phyloP scores from a whole-genome alignment of 2,797 vertebrate genomes.

The Thunnus albacares region DNA sequence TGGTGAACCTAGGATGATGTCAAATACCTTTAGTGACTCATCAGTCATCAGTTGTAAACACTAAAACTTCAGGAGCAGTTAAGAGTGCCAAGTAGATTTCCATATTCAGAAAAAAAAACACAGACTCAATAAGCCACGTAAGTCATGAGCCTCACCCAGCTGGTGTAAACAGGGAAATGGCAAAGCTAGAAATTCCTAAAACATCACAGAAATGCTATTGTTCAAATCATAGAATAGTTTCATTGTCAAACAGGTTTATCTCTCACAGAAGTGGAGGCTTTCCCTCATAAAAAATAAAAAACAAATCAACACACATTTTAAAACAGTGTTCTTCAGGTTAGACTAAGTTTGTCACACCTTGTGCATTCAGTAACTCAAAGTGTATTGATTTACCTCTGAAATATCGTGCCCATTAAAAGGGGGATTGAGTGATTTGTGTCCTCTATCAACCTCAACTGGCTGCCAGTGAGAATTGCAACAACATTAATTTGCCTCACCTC shows the following conservation, averaged over 20 bases:
- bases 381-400: not conserved
- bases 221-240: not conserved
- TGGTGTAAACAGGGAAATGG: not conserved
- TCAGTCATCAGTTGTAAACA: not conserved
- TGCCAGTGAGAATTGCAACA: conserved; percentile 12
- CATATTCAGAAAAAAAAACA: not conserved
- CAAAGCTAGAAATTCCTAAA: not conserved
- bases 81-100: not conserved
- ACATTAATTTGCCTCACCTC: not conserved
- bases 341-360: not conserved
- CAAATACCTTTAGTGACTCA: not conserved
- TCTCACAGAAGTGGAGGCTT: not conserved
- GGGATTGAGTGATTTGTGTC: not conserved
- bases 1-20: not conserved
- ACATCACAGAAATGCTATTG: not conserved
- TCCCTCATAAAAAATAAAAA: not conserved
- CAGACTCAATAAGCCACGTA: not conserved
- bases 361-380: not conserved
- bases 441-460: conserved; percentile 53
- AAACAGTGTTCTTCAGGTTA: not conserved
- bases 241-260: not conserved
- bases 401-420: conserved; percentile 11
- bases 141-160: not conserved
- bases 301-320: not conserved
- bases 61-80: not conserved